These are phyloP conservation scores for Arge pagana DNA, from an alignment of 2,888 invertebrate species.

Conservation along the genomic window DNA sequence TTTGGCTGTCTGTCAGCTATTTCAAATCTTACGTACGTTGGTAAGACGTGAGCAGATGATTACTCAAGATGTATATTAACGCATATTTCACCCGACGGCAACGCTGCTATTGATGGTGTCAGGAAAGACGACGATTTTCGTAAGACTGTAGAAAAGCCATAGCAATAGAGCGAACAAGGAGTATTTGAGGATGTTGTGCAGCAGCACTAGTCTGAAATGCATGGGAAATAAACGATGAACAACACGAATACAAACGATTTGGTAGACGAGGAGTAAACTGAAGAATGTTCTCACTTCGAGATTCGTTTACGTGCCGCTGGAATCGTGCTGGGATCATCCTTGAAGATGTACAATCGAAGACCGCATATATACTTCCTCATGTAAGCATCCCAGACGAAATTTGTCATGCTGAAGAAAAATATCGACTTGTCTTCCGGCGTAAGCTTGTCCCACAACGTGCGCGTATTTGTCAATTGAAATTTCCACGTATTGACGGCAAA, in stretches of 20 bases:
- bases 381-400: conserved; percentile 60
- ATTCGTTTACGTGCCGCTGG: conserved; percentile 44
- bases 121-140: conserved; percentile 25
- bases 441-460: conserved; percentile 56
- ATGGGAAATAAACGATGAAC: not conserved
- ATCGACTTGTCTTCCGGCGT: conserved; percentile 54
- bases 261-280: not conserved
- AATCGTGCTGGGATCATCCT: conserved; percentile 54
- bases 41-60: too few species aligned
- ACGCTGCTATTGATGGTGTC: too few species aligned
- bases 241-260: not conserved
- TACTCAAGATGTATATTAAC: too few species aligned
- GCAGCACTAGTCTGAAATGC: conserved; percentile 38
- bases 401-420: conserved; percentile 58
- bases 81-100: too few species aligned
- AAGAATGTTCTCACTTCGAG: conserved; percentile 35
- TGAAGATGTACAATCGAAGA: conserved; percentile 58
- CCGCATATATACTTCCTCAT: conserved; percentile 60
- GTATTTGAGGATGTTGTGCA: conserved; percentile 39
- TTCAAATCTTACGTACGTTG: too few species aligned
- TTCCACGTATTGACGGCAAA: conserved; percentile 57
- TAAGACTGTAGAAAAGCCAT: conserved; percentile 27
- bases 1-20: too few species aligned
- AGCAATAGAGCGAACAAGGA: conserved; percentile 24
- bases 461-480: conserved; percentile 44